Percentiles rank a stretch among this genome's conserved stretches.
These are phyloP conservation scores for Meriones unguiculatus DNA, from an alignment of 2,113 vertebrate genomes.

Conservation along the genomic window DNA sequence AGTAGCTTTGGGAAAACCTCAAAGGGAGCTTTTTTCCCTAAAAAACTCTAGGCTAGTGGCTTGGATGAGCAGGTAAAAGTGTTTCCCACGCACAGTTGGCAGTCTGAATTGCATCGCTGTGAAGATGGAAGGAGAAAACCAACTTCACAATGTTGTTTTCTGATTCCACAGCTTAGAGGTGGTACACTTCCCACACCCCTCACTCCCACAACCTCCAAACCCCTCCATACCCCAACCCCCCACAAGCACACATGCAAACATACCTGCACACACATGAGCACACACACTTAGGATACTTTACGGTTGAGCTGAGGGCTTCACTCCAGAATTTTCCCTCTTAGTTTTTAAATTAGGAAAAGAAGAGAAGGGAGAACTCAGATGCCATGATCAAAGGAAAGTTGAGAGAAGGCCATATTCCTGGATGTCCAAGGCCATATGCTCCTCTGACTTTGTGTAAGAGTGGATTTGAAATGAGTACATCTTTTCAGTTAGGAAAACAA, in stretches of 20 bases:
- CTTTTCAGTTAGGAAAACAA: background rate
- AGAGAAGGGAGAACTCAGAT: background rate
- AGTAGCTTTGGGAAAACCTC: background rate
- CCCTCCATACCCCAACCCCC: no score
- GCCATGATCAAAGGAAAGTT: background rate
- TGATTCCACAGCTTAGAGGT: background rate
- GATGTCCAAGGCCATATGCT: background rate
- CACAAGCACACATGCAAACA: background rate
- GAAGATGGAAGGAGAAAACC: background rate
- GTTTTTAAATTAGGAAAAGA: slow-evolving; percentile 36
- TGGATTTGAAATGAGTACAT: background rate
- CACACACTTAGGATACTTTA: background rate
- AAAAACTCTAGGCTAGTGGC: background rate
- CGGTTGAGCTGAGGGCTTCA: background rate
- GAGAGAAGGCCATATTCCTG: background rate
- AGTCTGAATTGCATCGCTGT: background rate
- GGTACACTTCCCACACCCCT: background rate
- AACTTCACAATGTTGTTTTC: background rate
- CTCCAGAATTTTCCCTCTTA: background rate
- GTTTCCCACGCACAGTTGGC: background rate
- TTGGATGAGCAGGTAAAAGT: background rate
- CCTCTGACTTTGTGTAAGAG: background rate
- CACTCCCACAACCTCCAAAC: no score
- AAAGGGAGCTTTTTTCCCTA: background rate
- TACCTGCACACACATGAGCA: background rate